phyloP scores from a whole-genome alignment of 2,113 vertebrate species.

The Okapia johnstoni region DNA sequence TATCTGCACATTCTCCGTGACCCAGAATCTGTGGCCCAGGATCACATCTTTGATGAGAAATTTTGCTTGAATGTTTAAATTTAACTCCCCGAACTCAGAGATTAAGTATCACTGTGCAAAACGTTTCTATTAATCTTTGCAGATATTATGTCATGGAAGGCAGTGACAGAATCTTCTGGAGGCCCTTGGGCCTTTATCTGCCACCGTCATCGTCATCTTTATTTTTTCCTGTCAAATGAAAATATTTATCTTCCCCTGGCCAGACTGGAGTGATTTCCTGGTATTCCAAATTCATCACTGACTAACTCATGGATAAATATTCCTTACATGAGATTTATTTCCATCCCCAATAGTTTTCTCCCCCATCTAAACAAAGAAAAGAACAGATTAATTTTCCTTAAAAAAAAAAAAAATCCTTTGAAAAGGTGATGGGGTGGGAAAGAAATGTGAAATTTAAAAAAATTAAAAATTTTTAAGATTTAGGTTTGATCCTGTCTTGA shows the following conservation, averaged over 20 bases:
- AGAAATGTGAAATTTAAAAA: not conserved
- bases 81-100: slow-evolving; percentile 31
- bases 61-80: slow-evolving; percentile 32
- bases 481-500: not conserved
- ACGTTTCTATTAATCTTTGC: slow-evolving; percentile 39
- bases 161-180: slow-evolving; percentile 18
- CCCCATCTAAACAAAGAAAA: not conserved
- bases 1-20: not conserved
- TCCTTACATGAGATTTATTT: slow-evolving; percentile 53
- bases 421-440: not conserved
- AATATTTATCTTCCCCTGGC: slow-evolving; percentile 2
- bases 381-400: not conserved
- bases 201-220: not conserved
- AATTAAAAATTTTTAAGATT: not conserved
- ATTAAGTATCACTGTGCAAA: slow-evolving; percentile 43
- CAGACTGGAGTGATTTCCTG: not conserved
- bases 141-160: not conserved
- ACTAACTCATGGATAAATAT: slow-evolving; percentile 29
- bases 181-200: slow-evolving; percentile 32
- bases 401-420: slow-evolving; percentile 4
- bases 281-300: slow-evolving; percentile 35
- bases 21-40: not conserved
- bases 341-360: not conserved
- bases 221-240: slow-evolving; percentile 3
- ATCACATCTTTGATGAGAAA: slow-evolving; percentile 18